Percentiles rank a stretch among this genome's conserved stretches.
Evolutionary conservation across 2,797 vertebrate genomes (phyloP).

Genomic region (Labroides dimidiatus): DNA sequence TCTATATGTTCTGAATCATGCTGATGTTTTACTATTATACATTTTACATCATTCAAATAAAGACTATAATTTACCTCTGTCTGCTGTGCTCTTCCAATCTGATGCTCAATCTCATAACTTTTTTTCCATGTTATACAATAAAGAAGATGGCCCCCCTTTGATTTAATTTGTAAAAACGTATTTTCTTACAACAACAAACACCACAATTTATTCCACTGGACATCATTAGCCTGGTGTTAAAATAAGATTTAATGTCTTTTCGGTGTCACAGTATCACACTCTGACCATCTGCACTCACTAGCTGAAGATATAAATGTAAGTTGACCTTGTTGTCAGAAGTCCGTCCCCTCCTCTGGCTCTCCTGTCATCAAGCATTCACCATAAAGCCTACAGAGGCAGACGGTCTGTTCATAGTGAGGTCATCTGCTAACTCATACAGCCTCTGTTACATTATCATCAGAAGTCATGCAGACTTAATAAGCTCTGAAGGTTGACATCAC

Average conservation of each 20-base stretch:
- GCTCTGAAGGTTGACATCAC: slow-evolving; percentile 26
- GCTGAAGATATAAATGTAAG: slow-evolving; percentile 64
- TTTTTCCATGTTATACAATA: neutral
- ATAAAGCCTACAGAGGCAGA: slow-evolving; percentile 48
- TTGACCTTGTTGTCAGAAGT: slow-evolving; percentile 63
- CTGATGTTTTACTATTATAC: too few species aligned
- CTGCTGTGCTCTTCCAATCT: neutral
- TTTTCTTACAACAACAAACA: neutral
- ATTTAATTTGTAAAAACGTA: neutral
- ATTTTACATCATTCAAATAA: too few species aligned
- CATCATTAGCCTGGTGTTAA: too few species aligned
- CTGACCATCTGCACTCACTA: slow-evolving; percentile 49
- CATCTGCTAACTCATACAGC: slow-evolving; percentile 43
- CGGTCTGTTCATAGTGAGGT: slow-evolving; percentile 25
- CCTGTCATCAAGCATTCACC: slow-evolving; percentile 65
- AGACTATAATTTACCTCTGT: too few species aligned
- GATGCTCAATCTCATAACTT: neutral
- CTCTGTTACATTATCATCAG: slow-evolving; percentile 20
- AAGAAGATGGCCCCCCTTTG: neutral
- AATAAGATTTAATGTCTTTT: neutral
- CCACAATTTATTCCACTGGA: neutral
- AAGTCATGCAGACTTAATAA: slow-evolving; percentile 16
- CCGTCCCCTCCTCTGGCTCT: slow-evolving; percentile 58
- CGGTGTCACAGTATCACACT: slow-evolving; percentile 23
- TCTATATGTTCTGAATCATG: too few species aligned